Conservation (phyloP, 2,113 vertebrate species). For the Apodemus sylvaticus region DNA sequence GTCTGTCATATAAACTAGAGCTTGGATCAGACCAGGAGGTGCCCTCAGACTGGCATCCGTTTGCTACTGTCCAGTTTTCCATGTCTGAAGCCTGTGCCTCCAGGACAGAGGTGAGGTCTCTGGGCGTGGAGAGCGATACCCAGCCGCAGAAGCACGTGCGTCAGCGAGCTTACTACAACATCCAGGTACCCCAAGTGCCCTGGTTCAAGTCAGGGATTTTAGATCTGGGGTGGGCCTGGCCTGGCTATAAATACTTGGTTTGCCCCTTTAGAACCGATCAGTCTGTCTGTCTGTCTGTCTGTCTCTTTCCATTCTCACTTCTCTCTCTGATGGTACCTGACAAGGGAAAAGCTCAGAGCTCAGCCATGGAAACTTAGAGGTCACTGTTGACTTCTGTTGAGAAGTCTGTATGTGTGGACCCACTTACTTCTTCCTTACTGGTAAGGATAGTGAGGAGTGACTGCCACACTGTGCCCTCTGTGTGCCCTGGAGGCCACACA, state of each 20-base stretch:
- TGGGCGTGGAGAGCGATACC: constrained; percentile 93
- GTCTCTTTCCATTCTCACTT: neutral
- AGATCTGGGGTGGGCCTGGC: neutral
- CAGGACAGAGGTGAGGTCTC: constrained; percentile 90
- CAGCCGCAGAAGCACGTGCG: constrained; percentile 95
- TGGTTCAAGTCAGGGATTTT: neutral
- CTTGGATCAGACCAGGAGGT: constrained; percentile 98
- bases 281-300: neutral
- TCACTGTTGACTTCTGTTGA: neutral
- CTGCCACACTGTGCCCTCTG: neutral
- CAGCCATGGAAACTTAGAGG: neutral
- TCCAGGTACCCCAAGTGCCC: constrained; percentile 88
- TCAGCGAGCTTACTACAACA: constrained; percentile 92
- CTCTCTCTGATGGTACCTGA: neutral
- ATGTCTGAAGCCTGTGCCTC: constrained; percentile 90
- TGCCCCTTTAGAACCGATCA: neutral
- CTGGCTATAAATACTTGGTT: neutral
- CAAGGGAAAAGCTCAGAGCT: neutral
- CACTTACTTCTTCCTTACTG: neutral
- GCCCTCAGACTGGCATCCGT: constrained; percentile 94
- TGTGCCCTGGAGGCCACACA: neutral
- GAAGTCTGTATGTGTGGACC: neutral
- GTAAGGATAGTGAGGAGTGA: neutral
- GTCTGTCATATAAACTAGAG: constrained; percentile 95
- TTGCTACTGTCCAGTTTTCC: constrained; percentile 93